Evolutionary conservation across 2,888 invertebrate genomes (phyloP), one percentile per base, ranked within the genome.

Genomic region (Andrena bicolor): DNA sequence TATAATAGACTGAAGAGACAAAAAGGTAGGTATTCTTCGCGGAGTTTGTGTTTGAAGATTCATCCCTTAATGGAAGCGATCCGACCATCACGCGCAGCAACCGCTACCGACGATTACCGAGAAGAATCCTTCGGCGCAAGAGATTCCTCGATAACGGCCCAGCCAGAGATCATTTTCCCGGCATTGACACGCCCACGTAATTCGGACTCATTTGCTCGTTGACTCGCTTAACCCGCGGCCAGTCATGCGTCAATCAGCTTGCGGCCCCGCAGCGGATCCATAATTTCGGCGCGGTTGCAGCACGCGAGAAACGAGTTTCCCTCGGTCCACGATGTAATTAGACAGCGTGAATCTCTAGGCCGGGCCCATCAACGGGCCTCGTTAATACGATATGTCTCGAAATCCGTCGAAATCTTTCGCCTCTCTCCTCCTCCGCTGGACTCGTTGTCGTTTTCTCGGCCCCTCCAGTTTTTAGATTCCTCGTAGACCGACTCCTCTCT

Each of bases 171-270:
- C 80, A 82, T 85, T 88, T 88, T 78, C 83, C 78, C 79, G 87
- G 85, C 90, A 92, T 91, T 89, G 92, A 92, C 93, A 93, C 92
- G 92, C 93, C 93, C 91, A 89, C 92, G 91, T 93, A 92, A 92
- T 92, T 92, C 91, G 90, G 91, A 92, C 91, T 92, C 91, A 90
- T 93, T 92, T 92, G 88, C 92, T 91, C 89, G 91, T 90, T 91
- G 90, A 91, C 91, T 91, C 90, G 89, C 85, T 89, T 89, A 88
- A 90, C 89, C 89, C 86, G 88, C 76, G 86, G 83, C 90, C 83
- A 83, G 82, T 81, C 84, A 84, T 79, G 83, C 86, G 88, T 89
- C 89, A 89, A 84, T 89, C 86, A 87, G 77, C 73, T 75, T 75
- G 70, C 75, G 58, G 78, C 53, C 72, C 69, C 76, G 68, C 68